phyloP scores from a whole-genome alignment of 1,140 invertebrate genomes.

The Elysia chlorotica region DNA sequence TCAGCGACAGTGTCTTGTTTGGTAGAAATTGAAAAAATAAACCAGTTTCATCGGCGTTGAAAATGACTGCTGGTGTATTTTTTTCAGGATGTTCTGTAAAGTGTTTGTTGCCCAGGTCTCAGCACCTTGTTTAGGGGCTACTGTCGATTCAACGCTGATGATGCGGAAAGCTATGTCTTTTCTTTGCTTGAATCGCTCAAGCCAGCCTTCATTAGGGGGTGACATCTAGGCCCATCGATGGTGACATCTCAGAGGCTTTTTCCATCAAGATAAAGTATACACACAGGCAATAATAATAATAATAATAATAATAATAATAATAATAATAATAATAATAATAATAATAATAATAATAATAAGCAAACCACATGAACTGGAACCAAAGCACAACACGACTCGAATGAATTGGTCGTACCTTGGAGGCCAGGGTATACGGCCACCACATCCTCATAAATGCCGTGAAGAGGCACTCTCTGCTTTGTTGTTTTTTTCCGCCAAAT shows the following conservation, averaged over 20 bases:
- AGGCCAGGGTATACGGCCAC: too few species aligned
- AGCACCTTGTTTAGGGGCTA: too few species aligned
- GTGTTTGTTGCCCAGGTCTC: neutral
- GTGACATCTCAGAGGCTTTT: neutral
- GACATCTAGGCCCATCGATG: neutral
- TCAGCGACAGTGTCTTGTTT: conserved; percentile 24
- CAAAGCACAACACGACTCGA: too few species aligned
- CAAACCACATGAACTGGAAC: too few species aligned
- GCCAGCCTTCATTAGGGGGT: neutral
- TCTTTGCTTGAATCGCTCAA: neutral
- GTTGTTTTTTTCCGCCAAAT: too few species aligned
- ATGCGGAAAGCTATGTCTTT: neutral
- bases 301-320: too few species aligned
- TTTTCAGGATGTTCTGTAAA: neutral
- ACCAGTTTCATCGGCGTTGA: conserved; percentile 32
- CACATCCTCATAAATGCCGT: too few species aligned
- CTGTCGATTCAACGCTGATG: neutral
- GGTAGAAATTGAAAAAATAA: conserved; percentile 27
- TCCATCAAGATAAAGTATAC: neutral
- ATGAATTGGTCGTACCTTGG: too few species aligned
- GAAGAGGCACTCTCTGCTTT: too few species aligned
- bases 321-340: too few species aligned
- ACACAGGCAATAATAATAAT: too few species aligned
- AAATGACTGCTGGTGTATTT: conserved; percentile 17
- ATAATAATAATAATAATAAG: too few species aligned